Percentiles rank a stretch among this genome's conserved stretches.
phyloP scores from a whole-genome alignment of 2,113 vertebrate species.

The Rutilus rutilus region DNA sequence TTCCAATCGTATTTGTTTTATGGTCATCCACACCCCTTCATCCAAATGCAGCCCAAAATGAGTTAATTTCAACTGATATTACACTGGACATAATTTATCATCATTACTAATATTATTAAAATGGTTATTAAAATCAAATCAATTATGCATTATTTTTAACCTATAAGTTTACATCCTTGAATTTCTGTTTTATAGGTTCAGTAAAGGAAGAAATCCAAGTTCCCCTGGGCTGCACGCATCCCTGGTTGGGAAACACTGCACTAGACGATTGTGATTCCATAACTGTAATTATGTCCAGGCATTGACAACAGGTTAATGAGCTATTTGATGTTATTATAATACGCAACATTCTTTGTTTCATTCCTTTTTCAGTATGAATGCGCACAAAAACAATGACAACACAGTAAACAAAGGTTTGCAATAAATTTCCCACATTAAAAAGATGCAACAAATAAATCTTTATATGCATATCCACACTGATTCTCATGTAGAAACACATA shows the following conservation, averaged over 20 bases:
- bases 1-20: background rate
- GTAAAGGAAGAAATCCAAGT: background rate
- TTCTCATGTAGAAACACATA: background rate
- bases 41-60: background rate
- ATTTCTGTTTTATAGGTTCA: background rate
- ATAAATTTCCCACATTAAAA: background rate
- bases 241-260: background rate
- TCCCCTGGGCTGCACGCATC: background rate
- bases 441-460: background rate
- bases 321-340: background rate
- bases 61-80: background rate
- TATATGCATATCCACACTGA: background rate
- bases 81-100: background rate
- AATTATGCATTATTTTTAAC: background rate
- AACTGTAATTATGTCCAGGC: background rate
- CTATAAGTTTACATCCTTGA: background rate
- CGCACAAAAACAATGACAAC: background rate
- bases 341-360: background rate
- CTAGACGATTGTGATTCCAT: background rate
- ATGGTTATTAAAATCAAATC: background rate
- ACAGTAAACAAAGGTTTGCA: constrained; percentile 1
- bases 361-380: background rate
- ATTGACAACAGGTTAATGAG: background rate
- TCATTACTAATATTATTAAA: background rate
- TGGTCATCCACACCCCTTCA: background rate